Base-by-base conservation (phyloP, 2,113 vertebrate species). In the Nothocercus nigrocapillus region DNA sequence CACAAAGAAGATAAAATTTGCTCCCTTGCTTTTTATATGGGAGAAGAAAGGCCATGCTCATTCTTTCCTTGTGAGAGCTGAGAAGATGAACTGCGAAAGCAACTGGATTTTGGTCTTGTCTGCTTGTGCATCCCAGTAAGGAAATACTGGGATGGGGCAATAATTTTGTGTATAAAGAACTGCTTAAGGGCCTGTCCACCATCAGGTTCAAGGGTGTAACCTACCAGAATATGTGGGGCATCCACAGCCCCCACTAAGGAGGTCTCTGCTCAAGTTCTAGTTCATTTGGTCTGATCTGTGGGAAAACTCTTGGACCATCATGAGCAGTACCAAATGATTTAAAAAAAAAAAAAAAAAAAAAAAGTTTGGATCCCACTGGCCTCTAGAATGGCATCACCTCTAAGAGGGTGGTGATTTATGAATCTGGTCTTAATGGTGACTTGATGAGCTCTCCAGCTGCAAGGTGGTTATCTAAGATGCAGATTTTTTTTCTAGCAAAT, bases 351-450 rank as follows among this genome's bases (percentile, higher is more conserved):
- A 44, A 44, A 44, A 21, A 21, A 49, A 49, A 49, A 47, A 49
- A 49, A 49, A 49, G 21, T 75, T 78, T 90, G 61, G 22, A 89
- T 56, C 17, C 7, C 44, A 0, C 5, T 68, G 19, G 59, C 58
- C 36, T 67, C 51, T 86, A 44, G 58, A 86, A 93, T 64, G 51
- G 24, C 38, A 14, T 77, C 63, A 36, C 13, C 27, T 70, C 0
- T 44, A 72, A 78, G 7, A 81, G 30, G 66, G 27, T 32, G 49
- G 27, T 38, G 54, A n/a, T 27, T 78, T 66, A 11, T 82, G 32
- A 72, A 72, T 40, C 13, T 72, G 64, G 17, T 86, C 49, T 88
- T 93, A 94, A 76, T 36, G 32, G 28, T 75, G 45, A 78, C 66
- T 88, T 80, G 30, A 38, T 78, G 85, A 88, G 32, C 45, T 75